phyloP scores from a whole-genome alignment of 2,113 vertebrate genomes.

The Lepisosteus osseus region DNA sequence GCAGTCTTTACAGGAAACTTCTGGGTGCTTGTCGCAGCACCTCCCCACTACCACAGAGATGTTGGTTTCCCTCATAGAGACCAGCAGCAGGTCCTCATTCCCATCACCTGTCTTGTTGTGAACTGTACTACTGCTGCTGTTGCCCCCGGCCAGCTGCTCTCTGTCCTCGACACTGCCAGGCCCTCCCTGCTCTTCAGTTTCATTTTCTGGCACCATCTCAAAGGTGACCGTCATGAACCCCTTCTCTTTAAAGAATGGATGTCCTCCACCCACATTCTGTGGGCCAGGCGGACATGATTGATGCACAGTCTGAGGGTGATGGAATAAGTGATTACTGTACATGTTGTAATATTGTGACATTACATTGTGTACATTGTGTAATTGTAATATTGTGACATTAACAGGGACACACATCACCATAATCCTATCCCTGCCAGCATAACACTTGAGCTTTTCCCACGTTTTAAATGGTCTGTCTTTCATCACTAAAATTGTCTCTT shows the following conservation, averaged over 20 bases:
- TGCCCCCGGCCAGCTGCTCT: neutral
- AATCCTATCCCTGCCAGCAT: too few species aligned
- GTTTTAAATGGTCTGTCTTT: too few species aligned
- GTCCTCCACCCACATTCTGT: neutral
- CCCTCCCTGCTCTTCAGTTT: neutral
- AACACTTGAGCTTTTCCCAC: too few species aligned
- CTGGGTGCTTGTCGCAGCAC: slow-evolving; percentile 25
- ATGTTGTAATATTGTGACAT: neutral
- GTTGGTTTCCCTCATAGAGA: slow-evolving; percentile 54
- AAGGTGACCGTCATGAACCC: slow-evolving; percentile 39
- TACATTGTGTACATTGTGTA: neutral
- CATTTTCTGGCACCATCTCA: slow-evolving; percentile 37
- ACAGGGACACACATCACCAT: neutral
- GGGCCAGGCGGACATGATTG: slow-evolving; percentile 4
- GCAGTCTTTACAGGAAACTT: slow-evolving; percentile 31
- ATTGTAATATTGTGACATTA: neutral
- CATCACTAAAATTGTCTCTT: too few species aligned
- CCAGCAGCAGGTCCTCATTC: slow-evolving; percentile 37
- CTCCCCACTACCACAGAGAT: slow-evolving; percentile 51
- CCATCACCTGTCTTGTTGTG: too few species aligned
- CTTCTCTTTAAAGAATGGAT: slow-evolving; percentile 41
- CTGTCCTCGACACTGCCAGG: neutral
- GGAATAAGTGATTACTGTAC: neutral
- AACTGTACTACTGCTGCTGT: neutral
- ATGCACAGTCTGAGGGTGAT: slow-evolving; percentile 50